These are phyloP conservation scores for Delphinapterus leucas DNA, from an alignment of 2,113 vertebrate genomes.

Conservation along the genomic window DNA sequence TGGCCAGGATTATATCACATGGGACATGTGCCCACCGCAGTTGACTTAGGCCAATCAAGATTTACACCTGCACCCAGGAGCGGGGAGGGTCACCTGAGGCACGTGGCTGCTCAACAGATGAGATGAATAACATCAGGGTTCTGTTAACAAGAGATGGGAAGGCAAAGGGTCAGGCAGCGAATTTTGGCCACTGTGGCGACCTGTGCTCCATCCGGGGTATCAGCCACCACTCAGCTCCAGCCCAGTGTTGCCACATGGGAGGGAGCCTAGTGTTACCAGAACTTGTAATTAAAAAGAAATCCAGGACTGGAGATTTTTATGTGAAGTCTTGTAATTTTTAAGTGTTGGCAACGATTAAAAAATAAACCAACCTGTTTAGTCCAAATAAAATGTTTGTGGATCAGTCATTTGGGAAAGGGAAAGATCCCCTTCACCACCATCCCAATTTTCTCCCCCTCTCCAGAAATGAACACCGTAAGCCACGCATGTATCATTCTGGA, in stretches of 20 bases:
- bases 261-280: neutral
- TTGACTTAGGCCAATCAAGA: neutral
- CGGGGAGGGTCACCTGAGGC: neutral
- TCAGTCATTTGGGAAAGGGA: neutral
- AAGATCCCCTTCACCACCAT: neutral
- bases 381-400: neutral
- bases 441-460: neutral
- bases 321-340: neutral
- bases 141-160: neutral
- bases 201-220: neutral
- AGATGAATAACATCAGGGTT: neutral
- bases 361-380: neutral
- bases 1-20: neutral
- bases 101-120: neutral
- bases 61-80: neutral
- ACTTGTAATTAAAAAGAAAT: neutral
- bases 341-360: neutral
- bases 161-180: neutral
- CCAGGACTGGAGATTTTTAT: neutral
- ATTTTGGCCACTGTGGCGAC: rapidly evolving
- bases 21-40: neutral
- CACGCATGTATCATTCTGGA: neutral
- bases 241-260: neutral
- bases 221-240: neutral
- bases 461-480: neutral